Evolutionary conservation across 2,888 invertebrate species (phyloP), one percentile per base, ranked within the genome.

Genomic region (Suillia variegata): DNA sequence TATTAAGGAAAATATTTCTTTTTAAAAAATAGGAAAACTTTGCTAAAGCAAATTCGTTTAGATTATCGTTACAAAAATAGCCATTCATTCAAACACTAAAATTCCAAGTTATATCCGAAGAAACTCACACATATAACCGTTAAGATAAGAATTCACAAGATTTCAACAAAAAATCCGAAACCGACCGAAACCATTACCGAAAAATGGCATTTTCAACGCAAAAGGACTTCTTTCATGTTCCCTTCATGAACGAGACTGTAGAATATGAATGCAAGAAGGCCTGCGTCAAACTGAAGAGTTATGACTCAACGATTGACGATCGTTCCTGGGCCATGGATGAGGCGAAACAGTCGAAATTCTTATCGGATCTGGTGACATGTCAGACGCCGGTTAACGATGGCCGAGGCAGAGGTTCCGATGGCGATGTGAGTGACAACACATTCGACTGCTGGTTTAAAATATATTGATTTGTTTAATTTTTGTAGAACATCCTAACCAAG

Each of bases 121-220:
- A 57, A 38, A 42, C 18, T 52, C 48, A 38, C n/a, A 48, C 15
- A 45, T 8, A 12, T 31, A 31, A 31, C 6, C 31, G 31, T 31
- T 31, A 31, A 38, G 33, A 20, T 20, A 50, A 26, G 22, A 38
- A 56, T 12, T 10, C 34, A 50, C 49, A 31, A 57, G 24, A n/a
- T n/a, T n/a, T n/a, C n/a, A n/a, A n/a, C 50, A 22, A 54, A 50
- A 24, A 31, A 31, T 18, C 50, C 38, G 47, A 20, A n/a, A 12
- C 50, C n/a, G n/a, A n/a, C n/a, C n/a, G n/a, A n/a, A n/a, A 12
- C 33, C n/a, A 31, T 48, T 60, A 38, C 55, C 54, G 47, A 18
- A 50, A 42, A 57, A 81, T 81, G 81, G 80, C 81, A 45, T 81
- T 71, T 66, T 79, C 80, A 26, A 81, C 81, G 18, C 81, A 81